These are phyloP conservation scores for Microplitis deprimator DNA, from an alignment of 2,888 invertebrate species.

Conservation along the genomic window DNA sequence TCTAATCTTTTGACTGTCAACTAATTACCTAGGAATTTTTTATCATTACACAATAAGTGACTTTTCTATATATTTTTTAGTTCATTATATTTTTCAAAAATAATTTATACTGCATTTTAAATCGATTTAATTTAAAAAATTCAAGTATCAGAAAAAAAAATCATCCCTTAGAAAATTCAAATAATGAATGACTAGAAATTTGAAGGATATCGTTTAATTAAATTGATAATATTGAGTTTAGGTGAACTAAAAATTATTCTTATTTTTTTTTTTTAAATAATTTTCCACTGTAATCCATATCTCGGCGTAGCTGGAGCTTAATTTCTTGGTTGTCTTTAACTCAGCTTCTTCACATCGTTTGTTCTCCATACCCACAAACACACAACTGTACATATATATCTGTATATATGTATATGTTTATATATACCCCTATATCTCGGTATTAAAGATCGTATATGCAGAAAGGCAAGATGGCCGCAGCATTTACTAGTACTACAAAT, in stretches of 20 bases:
- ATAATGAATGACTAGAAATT: too few relatives aligned
- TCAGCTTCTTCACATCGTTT: slow-evolving; percentile 31
- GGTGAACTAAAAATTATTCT: not conserved
- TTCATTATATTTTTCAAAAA: too few relatives aligned
- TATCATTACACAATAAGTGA: too few relatives aligned
- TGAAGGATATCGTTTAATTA: too few relatives aligned
- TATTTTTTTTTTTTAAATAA: not conserved
- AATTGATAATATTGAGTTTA: too few relatives aligned
- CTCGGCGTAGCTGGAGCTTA: not conserved
- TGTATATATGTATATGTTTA: slow-evolving; percentile 13
- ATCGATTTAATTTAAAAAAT: too few relatives aligned
- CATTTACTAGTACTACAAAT: slow-evolving; percentile 58
- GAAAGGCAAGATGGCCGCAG: slow-evolving; percentile 43
- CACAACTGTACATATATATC: not conserved
- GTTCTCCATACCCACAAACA: slow-evolving; percentile 9
- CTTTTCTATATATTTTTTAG: too few relatives aligned
- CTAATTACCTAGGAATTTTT: too few relatives aligned
- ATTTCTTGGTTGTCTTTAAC: slow-evolving; percentile 15
- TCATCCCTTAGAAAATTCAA: too few relatives aligned
- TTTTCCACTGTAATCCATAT: not conserved
- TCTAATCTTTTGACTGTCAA: too few relatives aligned
- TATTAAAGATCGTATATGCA: slow-evolving; percentile 28
- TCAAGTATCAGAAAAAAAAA: too few relatives aligned
- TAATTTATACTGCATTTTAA: too few relatives aligned
- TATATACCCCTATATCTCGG: slow-evolving; percentile 20